Evolutionary conservation across 2,797 vertebrate genomes (phyloP), one percentile per base, ranked within the genome.

Genomic region (Chelon auratus): DNA sequence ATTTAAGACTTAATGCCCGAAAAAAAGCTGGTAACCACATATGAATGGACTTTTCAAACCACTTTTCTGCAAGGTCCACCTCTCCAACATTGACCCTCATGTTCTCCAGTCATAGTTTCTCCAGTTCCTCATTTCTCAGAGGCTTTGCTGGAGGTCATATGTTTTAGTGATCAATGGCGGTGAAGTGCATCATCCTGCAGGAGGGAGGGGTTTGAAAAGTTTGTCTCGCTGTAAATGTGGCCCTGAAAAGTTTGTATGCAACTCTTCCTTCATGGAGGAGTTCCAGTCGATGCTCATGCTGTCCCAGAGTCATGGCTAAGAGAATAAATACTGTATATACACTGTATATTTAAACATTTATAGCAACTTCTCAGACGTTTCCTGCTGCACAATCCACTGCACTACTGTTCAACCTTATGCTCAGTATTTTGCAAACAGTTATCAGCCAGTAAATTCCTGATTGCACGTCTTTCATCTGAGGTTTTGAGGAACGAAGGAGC

Each of bases 231-330:
- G 20, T 50, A 68, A 18, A 40, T 50, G 33, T 51, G 43, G 12
- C 55, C 60, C 26, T 43, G 20, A 59, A 69, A 78, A 39, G 47
- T 72, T 56, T 36, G 30, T 53, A 26, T 26, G 24, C 24, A 26
- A 26, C 3, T 26, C 24, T 15, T 72, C 12, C 30, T 47, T 62
- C 30, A 1, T 51, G 12, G 50, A 39, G 36, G 40, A 58, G 51
- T 73, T 72, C 11, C 12, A 56, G 51, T 53, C 42, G 1, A 47
- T 66, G 54, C 2, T 48, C 22, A 37, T 15, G 15, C 45, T 74
- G 65, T 78, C 68, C 55, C 59, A 9, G 63, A 77, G 60, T 71
- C 70, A 45, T n/a, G 22, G 61, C 50, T 15, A 56, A 72, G 67
- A 78, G 69, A 40, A 50, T 50, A 50, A 33, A 33, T 33, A 33